phyloP scores from a whole-genome alignment of 2,888 invertebrate genomes.

The Limnephilus lunatus region DNA sequence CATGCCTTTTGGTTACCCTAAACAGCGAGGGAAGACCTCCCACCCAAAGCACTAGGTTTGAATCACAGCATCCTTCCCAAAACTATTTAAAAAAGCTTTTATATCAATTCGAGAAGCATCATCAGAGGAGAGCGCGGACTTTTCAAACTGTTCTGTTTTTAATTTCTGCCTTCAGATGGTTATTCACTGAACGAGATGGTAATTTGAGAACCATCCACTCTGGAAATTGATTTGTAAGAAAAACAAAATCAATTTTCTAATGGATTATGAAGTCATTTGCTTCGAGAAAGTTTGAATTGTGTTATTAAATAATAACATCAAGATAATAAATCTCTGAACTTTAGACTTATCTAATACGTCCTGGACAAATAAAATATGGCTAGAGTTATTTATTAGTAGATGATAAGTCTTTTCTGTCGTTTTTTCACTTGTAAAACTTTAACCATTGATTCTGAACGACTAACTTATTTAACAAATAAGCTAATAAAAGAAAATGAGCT shows the following conservation, averaged over 20 bases:
- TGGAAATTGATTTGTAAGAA: conserved; percentile 16
- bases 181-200: conserved; percentile 31
- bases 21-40: neutral
- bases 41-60: conserved; percentile 32
- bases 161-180: neutral
- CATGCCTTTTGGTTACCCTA: neutral
- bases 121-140: neutral
- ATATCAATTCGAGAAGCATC: neutral
- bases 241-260: conserved; percentile 23
- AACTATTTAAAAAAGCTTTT: neutral
- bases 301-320: neutral
- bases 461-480: neutral
- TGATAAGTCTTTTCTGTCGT: neutral
- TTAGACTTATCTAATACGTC: neutral
- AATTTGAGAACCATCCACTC: conserved; percentile 8
- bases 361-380: neutral
- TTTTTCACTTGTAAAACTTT: neutral
- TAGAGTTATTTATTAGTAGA: neutral
- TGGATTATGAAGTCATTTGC: neutral
- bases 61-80: conserved; percentile 8
- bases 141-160: neutral
- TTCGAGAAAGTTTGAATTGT: conserved; percentile 15
- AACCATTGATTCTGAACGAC: neutral
- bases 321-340: neutral
- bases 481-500: neutral